phyloP scores from a whole-genome alignment of 2,113 vertebrate species.

The Arothron firmamentum region DNA sequence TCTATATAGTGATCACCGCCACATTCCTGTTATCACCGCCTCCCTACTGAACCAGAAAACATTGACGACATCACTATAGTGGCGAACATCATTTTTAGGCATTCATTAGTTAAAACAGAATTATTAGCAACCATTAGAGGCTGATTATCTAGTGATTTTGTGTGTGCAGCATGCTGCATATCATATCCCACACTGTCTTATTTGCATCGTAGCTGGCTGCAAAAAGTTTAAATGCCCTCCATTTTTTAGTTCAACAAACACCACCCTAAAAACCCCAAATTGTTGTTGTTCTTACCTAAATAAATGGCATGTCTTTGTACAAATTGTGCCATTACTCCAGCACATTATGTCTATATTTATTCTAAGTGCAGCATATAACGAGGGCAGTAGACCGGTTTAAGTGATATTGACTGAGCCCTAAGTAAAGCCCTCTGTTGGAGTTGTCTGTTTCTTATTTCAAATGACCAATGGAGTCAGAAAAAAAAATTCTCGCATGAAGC shows the following conservation, averaged over 20 bases:
- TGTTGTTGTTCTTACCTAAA: too few relatives aligned
- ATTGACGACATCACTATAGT: too few relatives aligned
- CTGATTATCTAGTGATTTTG: too few relatives aligned
- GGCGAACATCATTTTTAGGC: too few relatives aligned
- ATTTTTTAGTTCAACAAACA: too few relatives aligned
- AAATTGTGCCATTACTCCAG: not conserved
- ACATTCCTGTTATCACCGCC: conserved; percentile 11
- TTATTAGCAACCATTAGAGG: not conserved
- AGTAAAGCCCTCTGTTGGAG: conserved; percentile 47
- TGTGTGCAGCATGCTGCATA: too few relatives aligned
- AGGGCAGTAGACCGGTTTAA: conserved; percentile 41
- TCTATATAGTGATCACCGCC: conserved; percentile 6
- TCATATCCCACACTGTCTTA: too few relatives aligned
- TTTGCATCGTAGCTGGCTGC: too few relatives aligned
- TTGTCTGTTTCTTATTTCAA: conserved; percentile 54
- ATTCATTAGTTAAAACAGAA: too few relatives aligned
- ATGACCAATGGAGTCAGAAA: conserved; percentile 47
- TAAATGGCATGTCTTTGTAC: too few relatives aligned
- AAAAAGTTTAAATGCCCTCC: too few relatives aligned
- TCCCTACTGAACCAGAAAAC: not conserved
- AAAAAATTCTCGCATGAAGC: conserved; percentile 46
- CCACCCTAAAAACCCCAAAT: too few relatives aligned
- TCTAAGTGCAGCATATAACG: conserved; percentile 10
- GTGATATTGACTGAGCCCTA: conserved; percentile 51
- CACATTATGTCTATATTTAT: conserved; percentile 5